phyloP scores from a whole-genome alignment of 1,140 invertebrate species.

The Chymomyza costata region DNA sequence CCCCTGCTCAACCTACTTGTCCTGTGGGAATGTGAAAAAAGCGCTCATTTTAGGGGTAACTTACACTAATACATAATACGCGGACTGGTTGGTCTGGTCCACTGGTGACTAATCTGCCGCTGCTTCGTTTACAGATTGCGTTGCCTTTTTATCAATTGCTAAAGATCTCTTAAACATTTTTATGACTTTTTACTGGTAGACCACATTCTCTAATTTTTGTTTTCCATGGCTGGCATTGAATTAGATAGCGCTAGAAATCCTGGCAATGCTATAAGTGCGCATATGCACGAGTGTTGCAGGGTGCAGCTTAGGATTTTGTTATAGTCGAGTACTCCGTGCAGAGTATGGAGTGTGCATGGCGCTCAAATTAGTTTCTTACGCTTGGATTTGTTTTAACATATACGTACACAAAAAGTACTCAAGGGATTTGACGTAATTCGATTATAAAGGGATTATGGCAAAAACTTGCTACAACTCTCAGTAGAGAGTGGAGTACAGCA shows the following conservation, averaged over 20 bases:
- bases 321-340: too few species aligned
- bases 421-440: conserved; percentile 63
- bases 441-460: conserved; percentile 67
- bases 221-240: conserved; percentile 18
- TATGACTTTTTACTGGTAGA: conserved; percentile 46
- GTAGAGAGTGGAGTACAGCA: too few species aligned
- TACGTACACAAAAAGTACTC: conserved; percentile 44
- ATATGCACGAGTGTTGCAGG: conserved; percentile 46
- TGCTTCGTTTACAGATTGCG: conserved; percentile 59
- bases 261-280: conserved; percentile 40
- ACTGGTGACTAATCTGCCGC: conserved; percentile 51
- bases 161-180: conserved; percentile 63
- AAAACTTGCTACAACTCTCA: conserved; percentile 26
- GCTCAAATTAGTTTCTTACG: conserved; percentile 70
- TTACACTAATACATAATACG: conserved; percentile 22
- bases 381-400: conserved; percentile 62
- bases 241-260: background rate
- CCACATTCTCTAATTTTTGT: conserved; percentile 38
- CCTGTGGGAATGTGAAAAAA: conserved; percentile 58
- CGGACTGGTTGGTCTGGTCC: conserved; percentile 3
- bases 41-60: conserved; percentile 50
- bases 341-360: too few species aligned
- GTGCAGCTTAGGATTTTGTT: too few species aligned
- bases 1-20: conserved; percentile 10
- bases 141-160: conserved; percentile 62